Evolutionary conservation across 2,888 invertebrate genomes (phyloP), one percentile per base, ranked within the genome.

Genomic region (Drosophila stalkeri): DNA sequence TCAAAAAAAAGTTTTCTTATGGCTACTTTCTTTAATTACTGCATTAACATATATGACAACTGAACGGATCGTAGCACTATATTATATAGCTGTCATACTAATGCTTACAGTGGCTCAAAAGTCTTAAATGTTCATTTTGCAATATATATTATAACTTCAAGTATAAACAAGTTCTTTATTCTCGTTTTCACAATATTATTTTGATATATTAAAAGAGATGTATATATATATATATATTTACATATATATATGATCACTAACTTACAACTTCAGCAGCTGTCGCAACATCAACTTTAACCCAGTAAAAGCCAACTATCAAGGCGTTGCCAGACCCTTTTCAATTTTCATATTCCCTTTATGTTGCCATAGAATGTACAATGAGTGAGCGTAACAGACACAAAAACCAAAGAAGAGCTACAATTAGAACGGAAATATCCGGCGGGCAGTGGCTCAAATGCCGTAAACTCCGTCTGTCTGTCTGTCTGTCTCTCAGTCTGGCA

Each of bases 341-440:
- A 44, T 12, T 43, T 35, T 5, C 18, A 35, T 37, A 35, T 59
- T 12, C 20, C 31, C 31, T 44, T 47, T 57, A 20, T n/a, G 64
- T 14, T 27, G n/a, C 23, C 31, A 35, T 23, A 16, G 33, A 31
- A 39, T 31, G 7, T 33, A 16, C 16, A 33, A 14, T 35, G 47
- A 44, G 56, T 65, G 67, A 55, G 68, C 44, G 68, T 55, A 54
- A 35, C 64, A 60, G 35, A 39, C 33, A 55, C 12, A 35, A 35
- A 33, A 55, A 46, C 16, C 9, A 67, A 75, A 60, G 43, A 54
- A 52, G 43, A 77, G 35, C 37, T 23, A 41, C 61, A 77, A 77
- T 75, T 80, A 62, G 54, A 79, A 47, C 35, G 64, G 59, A 54
- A 79, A 69, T 77, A 83, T 83, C 84, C 69, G 64, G 68, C 60